Conservation (phyloP, 2,888 invertebrate species). For the Drosophila mercatorum region DNA sequence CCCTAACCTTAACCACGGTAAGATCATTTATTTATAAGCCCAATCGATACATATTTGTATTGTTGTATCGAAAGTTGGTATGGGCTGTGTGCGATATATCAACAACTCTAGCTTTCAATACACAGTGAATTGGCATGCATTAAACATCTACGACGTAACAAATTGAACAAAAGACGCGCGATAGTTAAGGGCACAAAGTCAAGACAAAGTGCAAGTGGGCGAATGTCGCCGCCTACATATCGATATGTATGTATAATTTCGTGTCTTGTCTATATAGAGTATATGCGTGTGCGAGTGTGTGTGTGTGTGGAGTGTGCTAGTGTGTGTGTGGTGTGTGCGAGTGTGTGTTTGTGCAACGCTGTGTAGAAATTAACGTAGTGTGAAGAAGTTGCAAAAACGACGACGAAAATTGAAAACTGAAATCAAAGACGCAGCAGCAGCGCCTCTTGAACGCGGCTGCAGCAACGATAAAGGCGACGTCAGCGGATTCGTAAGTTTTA, state of each 20-base stretch:
- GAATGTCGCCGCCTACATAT: constrained; percentile 57
- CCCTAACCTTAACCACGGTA: neutral
- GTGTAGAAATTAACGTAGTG: constrained; percentile 72
- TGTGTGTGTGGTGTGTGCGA: constrained; percentile 1
- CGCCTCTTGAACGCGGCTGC: constrained; percentile 40
- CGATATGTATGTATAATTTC: constrained; percentile 50
- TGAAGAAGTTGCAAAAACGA: constrained; percentile 63
- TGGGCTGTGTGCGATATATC: constrained; percentile 13
- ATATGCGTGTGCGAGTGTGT: constrained; percentile 2
- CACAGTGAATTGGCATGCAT: constrained; percentile 25
- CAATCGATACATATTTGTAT: constrained; percentile 27
- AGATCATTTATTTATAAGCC: neutral
- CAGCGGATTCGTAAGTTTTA: constrained; percentile 41
- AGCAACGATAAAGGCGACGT: constrained; percentile 15
- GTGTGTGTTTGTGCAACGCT: constrained; percentile 55
- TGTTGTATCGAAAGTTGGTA: constrained; percentile 16
- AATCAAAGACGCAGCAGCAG: constrained; percentile 26
- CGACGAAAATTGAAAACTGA: constrained; percentile 32
- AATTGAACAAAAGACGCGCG: constrained; percentile 43
- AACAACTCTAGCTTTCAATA: constrained; percentile 25
- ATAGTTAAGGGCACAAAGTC: constrained; percentile 37
- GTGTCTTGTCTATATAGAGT: constrained; percentile 18
- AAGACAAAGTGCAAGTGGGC: constrained; percentile 60
- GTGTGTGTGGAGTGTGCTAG: constrained; percentile 11
- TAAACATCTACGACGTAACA: constrained; percentile 43